Conservation (phyloP, 2,113 vertebrate genomes). For the Esox niger region DNA sequence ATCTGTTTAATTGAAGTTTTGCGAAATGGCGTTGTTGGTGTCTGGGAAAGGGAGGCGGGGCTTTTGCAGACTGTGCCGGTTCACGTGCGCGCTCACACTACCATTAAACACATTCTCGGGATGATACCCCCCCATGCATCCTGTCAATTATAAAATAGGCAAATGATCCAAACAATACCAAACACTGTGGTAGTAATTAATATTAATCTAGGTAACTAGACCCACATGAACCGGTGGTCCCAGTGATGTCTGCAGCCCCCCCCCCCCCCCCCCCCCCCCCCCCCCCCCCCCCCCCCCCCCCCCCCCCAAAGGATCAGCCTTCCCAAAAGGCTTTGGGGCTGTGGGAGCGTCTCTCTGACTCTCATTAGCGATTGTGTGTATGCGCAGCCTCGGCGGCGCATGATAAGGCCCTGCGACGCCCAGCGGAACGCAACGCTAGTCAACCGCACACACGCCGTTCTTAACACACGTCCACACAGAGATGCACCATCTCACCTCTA, state of each 20-base stretch:
- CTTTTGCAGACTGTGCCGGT: slow-evolving; percentile 34
- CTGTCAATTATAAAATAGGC: too few relatives aligned
- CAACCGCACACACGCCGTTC: slow-evolving; percentile 91
- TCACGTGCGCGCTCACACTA: slow-evolving; percentile 16
- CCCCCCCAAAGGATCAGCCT: slow-evolving; percentile 81
- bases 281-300: slow-evolving; percentile 53
- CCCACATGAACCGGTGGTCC: too few relatives aligned
- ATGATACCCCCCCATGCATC: too few relatives aligned
- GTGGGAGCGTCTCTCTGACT: slow-evolving; percentile 63
- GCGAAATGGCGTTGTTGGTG: too few relatives aligned
- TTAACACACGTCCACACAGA: slow-evolving; percentile 42
- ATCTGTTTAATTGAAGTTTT: slow-evolving; percentile 71
- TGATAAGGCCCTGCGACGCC: slow-evolving; percentile 96
- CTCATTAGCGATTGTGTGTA: slow-evolving; percentile 99
- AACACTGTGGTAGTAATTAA: too few relatives aligned
- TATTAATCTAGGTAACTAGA: too few relatives aligned
- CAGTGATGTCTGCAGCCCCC: too few relatives aligned
- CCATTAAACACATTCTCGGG: too few relatives aligned
- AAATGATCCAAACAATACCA: too few relatives aligned
- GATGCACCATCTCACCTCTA: slow-evolving; percentile 17
- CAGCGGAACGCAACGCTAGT: slow-evolving; percentile 99
- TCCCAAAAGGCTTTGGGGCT: slow-evolving; percentile 87
- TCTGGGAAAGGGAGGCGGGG: too few relatives aligned
- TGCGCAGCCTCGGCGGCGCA: slow-evolving; percentile 92
- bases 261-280: background rate